Evolutionary conservation across 2,888 invertebrate genomes (phyloP).

Genomic region (Glaucopsyche alexis): DNA sequence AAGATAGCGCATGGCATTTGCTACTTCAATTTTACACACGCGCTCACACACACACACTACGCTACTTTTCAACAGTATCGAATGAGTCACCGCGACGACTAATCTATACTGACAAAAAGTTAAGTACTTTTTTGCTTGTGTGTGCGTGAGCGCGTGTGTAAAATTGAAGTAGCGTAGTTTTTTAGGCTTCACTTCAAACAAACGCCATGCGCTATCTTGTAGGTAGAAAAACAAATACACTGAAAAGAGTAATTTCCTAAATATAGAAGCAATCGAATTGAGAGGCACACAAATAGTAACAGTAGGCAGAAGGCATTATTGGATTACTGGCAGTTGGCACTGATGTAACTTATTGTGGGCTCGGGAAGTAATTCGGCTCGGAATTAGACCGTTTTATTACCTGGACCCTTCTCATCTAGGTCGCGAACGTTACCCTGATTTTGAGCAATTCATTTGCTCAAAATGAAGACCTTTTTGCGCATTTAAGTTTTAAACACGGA

Average conservation of each 20-base stretch:
- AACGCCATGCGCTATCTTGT: too few species aligned
- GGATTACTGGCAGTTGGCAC: background rate
- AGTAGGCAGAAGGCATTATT: background rate
- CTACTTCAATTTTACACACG: too few species aligned
- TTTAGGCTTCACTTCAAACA: too few species aligned
- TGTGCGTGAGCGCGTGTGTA: too few species aligned
- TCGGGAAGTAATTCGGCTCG: background rate
- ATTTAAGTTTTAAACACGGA: background rate
- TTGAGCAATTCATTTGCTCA: slow-evolving; percentile 7
- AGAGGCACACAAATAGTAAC: background rate
- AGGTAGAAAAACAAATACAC: background rate
- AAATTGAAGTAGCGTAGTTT: too few species aligned
- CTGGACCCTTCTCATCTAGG: background rate
- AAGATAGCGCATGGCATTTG: too few species aligned
- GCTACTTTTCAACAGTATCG: too few species aligned
- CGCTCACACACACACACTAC: too few species aligned
- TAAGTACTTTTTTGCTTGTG: too few species aligned
- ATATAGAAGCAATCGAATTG: background rate
- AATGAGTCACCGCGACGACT: too few species aligned
- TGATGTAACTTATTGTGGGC: background rate
- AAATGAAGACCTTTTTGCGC: background rate
- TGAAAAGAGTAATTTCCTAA: slow-evolving; percentile 8
- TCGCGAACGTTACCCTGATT: slow-evolving; percentile 5
- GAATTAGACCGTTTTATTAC: background rate
- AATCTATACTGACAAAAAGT: too few species aligned